These are phyloP conservation scores for Colistium nudipinnis DNA, from an alignment of 2,113 vertebrate species.

Conservation along the genomic window DNA sequence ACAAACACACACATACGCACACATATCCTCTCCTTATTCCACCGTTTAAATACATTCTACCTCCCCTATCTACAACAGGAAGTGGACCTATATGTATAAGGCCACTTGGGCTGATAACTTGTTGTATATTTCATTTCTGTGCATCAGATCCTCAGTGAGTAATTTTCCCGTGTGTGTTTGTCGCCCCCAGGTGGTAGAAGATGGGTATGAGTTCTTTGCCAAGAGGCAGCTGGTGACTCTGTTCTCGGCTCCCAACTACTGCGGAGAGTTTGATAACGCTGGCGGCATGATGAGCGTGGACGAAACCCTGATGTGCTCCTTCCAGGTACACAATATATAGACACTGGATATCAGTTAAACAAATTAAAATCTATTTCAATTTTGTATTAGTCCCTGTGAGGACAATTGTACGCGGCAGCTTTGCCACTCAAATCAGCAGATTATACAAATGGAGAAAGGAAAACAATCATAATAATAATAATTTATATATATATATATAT, in stretches of 20 bases:
- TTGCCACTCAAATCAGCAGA: no score
- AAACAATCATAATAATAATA: no score
- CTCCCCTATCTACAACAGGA: neutral
- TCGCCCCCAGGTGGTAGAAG: slow-evolving; percentile 91
- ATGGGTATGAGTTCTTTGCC: slow-evolving; percentile 96
- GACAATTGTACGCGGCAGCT: neutral
- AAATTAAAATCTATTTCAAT: no score
- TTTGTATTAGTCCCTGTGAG: no score
- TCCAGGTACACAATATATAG: slow-evolving; percentile 87
- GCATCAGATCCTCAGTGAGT: neutral
- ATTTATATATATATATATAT: no score
- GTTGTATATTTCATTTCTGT: neutral
- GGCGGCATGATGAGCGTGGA: slow-evolving; percentile 98
- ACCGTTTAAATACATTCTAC: neutral
- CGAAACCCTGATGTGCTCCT: slow-evolving; percentile 97
- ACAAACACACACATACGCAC: neutral
- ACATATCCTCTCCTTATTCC: neutral
- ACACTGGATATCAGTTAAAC: no score
- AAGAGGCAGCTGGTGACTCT: slow-evolving; percentile 95
- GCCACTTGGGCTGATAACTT: no score
- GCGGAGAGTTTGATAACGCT: slow-evolving; percentile 95
- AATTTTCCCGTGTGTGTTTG: slow-evolving; percentile 17
- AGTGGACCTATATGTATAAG: neutral
- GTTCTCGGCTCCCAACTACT: slow-evolving; percentile 96
- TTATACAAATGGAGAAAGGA: no score